Evolutionary conservation across 2,888 invertebrate genomes (phyloP), one percentile per base, ranked within the genome.

Genomic region (Stenolophus ochropezus): DNA sequence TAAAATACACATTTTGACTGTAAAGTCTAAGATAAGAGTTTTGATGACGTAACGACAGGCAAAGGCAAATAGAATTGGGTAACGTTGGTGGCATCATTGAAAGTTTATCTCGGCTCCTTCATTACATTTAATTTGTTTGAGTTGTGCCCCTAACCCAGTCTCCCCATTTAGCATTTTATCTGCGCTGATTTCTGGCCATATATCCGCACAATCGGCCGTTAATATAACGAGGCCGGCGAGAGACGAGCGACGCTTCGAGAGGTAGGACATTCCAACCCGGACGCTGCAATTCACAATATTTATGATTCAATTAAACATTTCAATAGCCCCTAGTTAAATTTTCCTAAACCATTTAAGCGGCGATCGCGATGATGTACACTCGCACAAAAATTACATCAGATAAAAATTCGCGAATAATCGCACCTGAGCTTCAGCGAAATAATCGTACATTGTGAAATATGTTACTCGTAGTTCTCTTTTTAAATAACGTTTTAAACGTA

Each of bases 271-370:
- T 20, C 23, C 61, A 14, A 61, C 61, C n/a, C 61, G 23, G n/a
- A n/a, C 21, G 25, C n/a, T 21, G 65, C 78, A 78, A 78, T 78
- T 78, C 49, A 69, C 65, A 78, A 78, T 78, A 78, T 78, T 78
- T 78, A 78, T 78, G 78, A 78, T 78, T 78, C 78, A 78, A 78
- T 78, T 78, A 78, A 78, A 23, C 78, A 49, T 61, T 65, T 78
- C 49, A 78, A 78, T 78, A 78, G 78, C 78, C 78, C 49, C 65
- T 78, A 78, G 65, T 78, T 78, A 65, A 78, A 78, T 78, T 78
- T 69, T 78, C 78, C 49, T 78, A 65, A 65, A 69, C 78, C 78
- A 78, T 78, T 78, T 65, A 69, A 78, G 65, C 78, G 78, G 49
- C 65, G 49, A 77, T 77, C 61, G 58, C 61, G 18, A 77, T 77